Evolutionary conservation across 1,140 invertebrate genomes (phyloP).

Genomic region (Eupristina koningsbergeri): DNA sequence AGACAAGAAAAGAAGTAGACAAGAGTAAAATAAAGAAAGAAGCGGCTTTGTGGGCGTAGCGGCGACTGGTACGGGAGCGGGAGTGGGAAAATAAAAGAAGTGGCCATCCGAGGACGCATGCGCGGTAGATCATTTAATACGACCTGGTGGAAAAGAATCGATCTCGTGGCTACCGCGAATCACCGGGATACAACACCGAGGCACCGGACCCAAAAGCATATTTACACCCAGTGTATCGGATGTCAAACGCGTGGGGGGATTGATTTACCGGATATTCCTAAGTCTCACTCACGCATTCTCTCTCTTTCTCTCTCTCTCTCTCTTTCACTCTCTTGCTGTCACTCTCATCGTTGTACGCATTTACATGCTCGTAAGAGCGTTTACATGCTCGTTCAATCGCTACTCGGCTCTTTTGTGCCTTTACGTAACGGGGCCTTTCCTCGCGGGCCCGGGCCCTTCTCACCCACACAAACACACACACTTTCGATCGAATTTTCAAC

Average conservation of each 20-base stretch:
- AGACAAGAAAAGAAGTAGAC: not conserved
- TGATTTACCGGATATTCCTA: constrained; percentile 55
- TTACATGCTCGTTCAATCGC: constrained; percentile 54
- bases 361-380: not conserved
- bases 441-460: not conserved
- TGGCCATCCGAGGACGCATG: not conserved
- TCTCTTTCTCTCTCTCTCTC: constrained; percentile 33
- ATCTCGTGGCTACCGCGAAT: not conserved
- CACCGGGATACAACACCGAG: too few relatives aligned
- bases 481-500: not conserved
- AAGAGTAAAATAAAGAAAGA: not conserved
- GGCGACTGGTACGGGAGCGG: not conserved
- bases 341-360: not conserved
- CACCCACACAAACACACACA: too few relatives aligned
- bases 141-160: constrained; percentile 33
- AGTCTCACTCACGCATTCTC: too few relatives aligned
- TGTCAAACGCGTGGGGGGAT: constrained; percentile 51
- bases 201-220: constrained; percentile 24
- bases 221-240: constrained; percentile 1
- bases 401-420: constrained; percentile 32
- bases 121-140: constrained; percentile 42
- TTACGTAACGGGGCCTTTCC: constrained; percentile 44
- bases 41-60: not conserved
- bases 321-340: not conserved
- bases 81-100: constrained; percentile 1